These are phyloP conservation scores for Saturnia pavonia DNA, from an alignment of 2,888 invertebrate species.

Conservation along the genomic window DNA sequence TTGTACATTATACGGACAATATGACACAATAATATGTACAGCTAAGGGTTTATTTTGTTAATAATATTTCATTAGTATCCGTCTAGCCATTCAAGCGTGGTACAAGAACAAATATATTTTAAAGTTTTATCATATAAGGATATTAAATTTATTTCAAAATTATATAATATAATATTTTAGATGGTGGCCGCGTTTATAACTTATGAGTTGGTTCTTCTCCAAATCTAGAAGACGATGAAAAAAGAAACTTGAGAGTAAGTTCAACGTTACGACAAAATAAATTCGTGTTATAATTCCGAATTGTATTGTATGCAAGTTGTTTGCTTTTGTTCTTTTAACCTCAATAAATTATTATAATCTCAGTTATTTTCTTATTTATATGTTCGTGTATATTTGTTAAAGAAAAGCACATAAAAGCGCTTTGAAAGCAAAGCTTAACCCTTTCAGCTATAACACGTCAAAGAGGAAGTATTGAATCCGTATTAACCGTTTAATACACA, in stretches of 20 bases:
- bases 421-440: slow-evolving; percentile 17
- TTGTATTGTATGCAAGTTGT: background rate
- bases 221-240: slow-evolving; percentile 41
- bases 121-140: too few relatives aligned
- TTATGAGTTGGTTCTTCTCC: slow-evolving; percentile 62
- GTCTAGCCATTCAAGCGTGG: too few relatives aligned
- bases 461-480: slow-evolving; percentile 17
- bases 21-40: too few relatives aligned
- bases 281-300: background rate
- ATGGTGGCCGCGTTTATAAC: slow-evolving; percentile 61
- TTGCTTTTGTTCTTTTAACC: background rate
- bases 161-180: slow-evolving; percentile 40
- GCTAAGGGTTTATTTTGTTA: too few relatives aligned
- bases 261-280: background rate
- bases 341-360: background rate
- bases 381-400: background rate
- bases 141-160: too few relatives aligned
- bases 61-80: too few relatives aligned
- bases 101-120: too few relatives aligned
- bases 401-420: background rate
- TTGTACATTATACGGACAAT: background rate
- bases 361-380: too few relatives aligned
- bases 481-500: background rate
- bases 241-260: too few relatives aligned
- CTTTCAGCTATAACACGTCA: slow-evolving; percentile 19